A percentile compares a stretch with the other conserved stretches of the same genome.
These are phyloP conservation scores for Anastrepha obliqua DNA, from an alignment of 1,140 invertebrate species.

Conservation along the genomic window DNA sequence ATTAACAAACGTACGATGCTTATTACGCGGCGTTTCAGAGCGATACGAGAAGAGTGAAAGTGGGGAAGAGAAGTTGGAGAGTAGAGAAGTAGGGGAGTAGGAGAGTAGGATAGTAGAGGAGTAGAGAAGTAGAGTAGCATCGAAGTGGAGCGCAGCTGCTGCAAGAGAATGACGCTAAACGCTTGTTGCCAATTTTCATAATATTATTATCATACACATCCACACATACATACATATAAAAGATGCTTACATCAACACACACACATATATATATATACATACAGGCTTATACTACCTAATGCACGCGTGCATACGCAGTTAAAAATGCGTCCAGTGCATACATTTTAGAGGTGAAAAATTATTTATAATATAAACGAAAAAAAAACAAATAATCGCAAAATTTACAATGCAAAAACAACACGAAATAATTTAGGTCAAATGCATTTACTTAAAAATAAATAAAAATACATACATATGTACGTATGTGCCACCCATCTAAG, in stretches of 20 bases:
- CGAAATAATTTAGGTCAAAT: not conserved
- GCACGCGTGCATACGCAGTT: not conserved
- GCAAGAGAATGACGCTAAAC: not conserved
- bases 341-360: not conserved
- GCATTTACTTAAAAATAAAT: not conserved
- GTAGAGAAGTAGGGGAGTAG: no score
- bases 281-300: not conserved
- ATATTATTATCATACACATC: not conserved
- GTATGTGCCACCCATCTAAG: not conserved
- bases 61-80: not conserved
- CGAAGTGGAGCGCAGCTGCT: not conserved
- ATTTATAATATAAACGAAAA: not conserved
- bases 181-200: conserved; percentile 26
- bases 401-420: not conserved
- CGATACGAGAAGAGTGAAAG: not conserved
- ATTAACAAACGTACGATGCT: not conserved
- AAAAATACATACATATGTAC: not conserved
- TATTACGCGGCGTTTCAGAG: not conserved
- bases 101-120: no score
- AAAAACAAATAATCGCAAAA: not conserved
- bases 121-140: no score
- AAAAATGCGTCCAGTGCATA: not conserved
- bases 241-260: not conserved
- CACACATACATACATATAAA: not conserved
- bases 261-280: not conserved